phyloP scores from a whole-genome alignment of 37 sponge, comb jelly and placozoan genomes.

The Petrosia ficiformis region DNA sequence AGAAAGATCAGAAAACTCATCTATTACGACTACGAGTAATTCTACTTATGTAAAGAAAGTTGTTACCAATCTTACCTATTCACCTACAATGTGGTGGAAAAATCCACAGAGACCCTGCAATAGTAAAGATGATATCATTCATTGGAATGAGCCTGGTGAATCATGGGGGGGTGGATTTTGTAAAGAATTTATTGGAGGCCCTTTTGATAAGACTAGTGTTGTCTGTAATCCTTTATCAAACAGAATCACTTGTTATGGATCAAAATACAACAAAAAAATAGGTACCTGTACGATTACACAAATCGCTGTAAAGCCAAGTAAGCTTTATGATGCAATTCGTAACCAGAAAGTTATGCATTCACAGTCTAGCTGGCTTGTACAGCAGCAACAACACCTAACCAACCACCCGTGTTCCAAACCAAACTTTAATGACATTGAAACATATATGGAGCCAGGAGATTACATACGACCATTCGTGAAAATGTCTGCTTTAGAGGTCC shows the following conservation, averaged over 20 bases:
- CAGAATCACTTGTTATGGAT: conserved; percentile 38
- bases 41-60: too few species aligned
- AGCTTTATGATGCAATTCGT: not conserved
- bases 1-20: too few species aligned
- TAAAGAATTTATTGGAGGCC: conserved; percentile 41
- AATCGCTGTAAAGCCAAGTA: conserved; percentile 22
- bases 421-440: not conserved
- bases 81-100: too few species aligned
- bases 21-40: too few species aligned
- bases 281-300: conserved; percentile 30
- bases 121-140: too few species aligned
- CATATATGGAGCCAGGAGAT: not conserved
- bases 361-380: not conserved
- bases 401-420: conserved; percentile 27
- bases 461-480: not conserved
- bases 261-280: conserved; percentile 20
- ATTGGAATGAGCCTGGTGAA: not conserved
- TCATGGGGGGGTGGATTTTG: conserved; percentile 55
- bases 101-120: too few species aligned
- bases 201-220: conserved; percentile 12
- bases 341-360: not conserved
- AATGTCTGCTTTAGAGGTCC: not conserved
- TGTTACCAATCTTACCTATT: too few species aligned
- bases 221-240: conserved; percentile 40
- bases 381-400: not conserved